Evolutionary conservation across 2,797 vertebrate genomes (phyloP).

Genomic region (Gobio occitaniae): DNA sequence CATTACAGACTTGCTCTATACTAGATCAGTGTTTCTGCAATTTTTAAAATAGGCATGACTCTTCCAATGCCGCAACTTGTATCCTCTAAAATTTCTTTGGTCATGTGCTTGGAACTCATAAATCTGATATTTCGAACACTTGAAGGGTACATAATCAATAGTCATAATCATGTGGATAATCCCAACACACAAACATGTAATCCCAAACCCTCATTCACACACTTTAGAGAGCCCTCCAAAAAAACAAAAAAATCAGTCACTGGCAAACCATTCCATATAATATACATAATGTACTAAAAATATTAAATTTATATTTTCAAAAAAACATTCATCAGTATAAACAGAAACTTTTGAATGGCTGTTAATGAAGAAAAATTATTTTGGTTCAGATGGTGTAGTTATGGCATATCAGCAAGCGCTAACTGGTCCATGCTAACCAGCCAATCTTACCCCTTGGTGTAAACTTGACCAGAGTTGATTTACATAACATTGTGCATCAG

Average conservation of each 20-base stretch:
- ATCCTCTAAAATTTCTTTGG: neutral
- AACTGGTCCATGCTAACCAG: conserved; percentile 14
- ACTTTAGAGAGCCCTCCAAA: neutral
- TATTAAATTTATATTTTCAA: neutral
- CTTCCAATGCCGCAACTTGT: neutral
- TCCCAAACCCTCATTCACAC: neutral
- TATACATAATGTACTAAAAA: neutral
- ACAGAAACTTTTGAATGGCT: neutral
- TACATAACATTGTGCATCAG: neutral
- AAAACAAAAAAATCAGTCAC: neutral
- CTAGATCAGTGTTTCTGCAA: neutral
- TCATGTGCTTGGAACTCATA: neutral
- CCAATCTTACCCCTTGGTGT: neutral
- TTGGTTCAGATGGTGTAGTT: neutral
- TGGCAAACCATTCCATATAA: neutral
- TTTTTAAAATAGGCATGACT: neutral
- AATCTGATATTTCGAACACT: neutral
- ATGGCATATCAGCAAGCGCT: neutral
- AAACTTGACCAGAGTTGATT: neutral
- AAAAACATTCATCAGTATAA: neutral
- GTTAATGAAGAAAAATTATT: neutral
- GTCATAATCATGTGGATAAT: neutral
- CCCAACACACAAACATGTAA: neutral
- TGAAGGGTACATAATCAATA: neutral
- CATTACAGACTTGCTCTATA: neutral